phyloP scores from a whole-genome alignment of 37 sponge, comb jelly and placozoan genomes.

The Halichondria panicea region DNA sequence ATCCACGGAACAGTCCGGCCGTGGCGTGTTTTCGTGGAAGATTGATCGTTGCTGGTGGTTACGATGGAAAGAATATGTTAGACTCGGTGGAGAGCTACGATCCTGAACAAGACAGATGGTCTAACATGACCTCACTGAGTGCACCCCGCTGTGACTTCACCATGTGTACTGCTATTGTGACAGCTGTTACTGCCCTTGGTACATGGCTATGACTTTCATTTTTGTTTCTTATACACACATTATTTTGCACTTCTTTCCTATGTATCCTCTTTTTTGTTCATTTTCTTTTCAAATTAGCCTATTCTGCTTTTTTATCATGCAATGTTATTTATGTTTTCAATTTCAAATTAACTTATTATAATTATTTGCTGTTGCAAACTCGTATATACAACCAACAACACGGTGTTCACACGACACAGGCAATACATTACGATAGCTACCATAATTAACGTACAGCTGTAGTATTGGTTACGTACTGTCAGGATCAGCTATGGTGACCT shows the following conservation, averaged over 20 bases:
- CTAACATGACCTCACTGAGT: slow-evolving; percentile 1
- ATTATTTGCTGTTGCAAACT: too few relatives aligned
- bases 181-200: not conserved
- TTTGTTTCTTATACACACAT: not conserved
- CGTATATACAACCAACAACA: too few relatives aligned
- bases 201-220: slow-evolving; percentile 10
- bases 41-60: slow-evolving; percentile 33
- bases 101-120: slow-evolving; percentile 9
- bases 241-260: not conserved
- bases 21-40: not conserved
- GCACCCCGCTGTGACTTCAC: slow-evolving; percentile 37
- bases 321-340: not conserved
- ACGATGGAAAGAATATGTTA: slow-evolving; percentile 26
- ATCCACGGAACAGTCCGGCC: slow-evolving; percentile 43
- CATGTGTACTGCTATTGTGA: not conserved
- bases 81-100: slow-evolving; percentile 23
- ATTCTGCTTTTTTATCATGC: not conserved
- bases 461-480: too few relatives aligned
- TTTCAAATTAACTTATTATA: too few relatives aligned
- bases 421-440: too few relatives aligned
- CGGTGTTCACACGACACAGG: too few relatives aligned
- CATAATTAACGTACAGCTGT: too few relatives aligned
- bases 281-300: not conserved
- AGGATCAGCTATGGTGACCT: too few relatives aligned
- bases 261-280: not conserved